phyloP scores from a whole-genome alignment of 2,888 invertebrate species.

The Entomobrya proxima region DNA sequence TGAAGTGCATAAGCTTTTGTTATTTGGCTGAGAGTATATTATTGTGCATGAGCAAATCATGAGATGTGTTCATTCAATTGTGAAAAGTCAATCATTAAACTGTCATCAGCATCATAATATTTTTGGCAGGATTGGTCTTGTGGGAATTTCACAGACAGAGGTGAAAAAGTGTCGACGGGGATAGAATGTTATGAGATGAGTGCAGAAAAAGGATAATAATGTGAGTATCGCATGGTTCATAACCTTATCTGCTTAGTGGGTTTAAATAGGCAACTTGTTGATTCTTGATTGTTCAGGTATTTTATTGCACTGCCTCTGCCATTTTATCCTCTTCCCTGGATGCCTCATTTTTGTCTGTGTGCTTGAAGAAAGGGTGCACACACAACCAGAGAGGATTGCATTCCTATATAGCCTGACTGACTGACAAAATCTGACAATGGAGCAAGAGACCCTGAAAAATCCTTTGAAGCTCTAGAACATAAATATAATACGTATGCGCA shows the following conservation, averaged over 20 bases:
- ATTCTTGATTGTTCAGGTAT: conserved; percentile 34
- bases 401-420: neutral
- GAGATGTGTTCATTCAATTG: neutral
- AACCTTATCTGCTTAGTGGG: neutral
- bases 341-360: neutral
- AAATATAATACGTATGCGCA: too few relatives aligned
- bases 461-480: neutral
- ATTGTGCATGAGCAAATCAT: too few relatives aligned
- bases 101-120: neutral
- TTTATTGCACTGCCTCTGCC: conserved; percentile 12
- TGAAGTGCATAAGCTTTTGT: neutral
- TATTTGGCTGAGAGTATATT: too few relatives aligned
- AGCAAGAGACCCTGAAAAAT: conserved; percentile 43
- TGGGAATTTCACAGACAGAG: neutral
- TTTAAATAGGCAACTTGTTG: conserved; percentile 34
- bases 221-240: neutral
- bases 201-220: neutral
- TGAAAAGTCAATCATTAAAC: conserved; percentile 9
- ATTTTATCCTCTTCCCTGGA: neutral
- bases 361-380: neutral
- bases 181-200: too few relatives aligned
- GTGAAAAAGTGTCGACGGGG: too few relatives aligned
- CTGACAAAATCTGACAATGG: too few relatives aligned
- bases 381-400: neutral
- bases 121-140: neutral